Evolutionary conservation across 2,888 invertebrate species (phyloP), one percentile per base, ranked within the genome.

Genomic region (Hyppa rectilinea): DNA sequence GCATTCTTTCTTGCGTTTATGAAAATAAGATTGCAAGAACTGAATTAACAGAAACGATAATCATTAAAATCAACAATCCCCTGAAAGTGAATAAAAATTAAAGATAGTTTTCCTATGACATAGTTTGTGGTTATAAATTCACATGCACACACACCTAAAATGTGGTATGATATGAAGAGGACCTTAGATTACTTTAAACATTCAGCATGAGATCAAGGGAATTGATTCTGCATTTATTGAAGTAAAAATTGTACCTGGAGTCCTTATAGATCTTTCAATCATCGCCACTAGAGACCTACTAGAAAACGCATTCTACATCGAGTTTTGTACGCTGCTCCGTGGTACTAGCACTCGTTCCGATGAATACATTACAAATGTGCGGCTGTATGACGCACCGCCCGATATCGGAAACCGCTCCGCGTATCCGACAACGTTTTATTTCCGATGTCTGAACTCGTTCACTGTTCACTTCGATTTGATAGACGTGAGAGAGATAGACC

Each of bases 391-490:
- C 86, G 84, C 83, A 84, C 78, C 71, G 81, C 63, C 76, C 79
- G 80, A 80, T 88, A 85, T 87, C 84, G 88, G 89, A 87, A 87
- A 85, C 86, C 84, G 82, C 79, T 83, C 79, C 59, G 83, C 85
- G 85, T 85, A 82, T 84, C 83, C 84, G 82, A 84, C 83, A 84
- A 72, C 87, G 86, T 88, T 90, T 89, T 87, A 89, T 88, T 87
- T 87, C 87, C 88, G 85, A 87, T 87, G 88, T 87, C 86, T 85
- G 85, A 83, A 82, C 82, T 83, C 75, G 87, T 82, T 85, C 85
- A 87, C 86, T 88, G 88, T 83, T 86, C 88, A 87, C 87, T 86
- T 83, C 84, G 83, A 84, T 86, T 82, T 87, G 86, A 87, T 86
- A 83, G 84, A 83, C 84, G 78, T 81, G 78, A 85, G 82, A n/a